Base-by-base conservation (phyloP, 2,888 invertebrate species). In the Lepidochrysops patricia region DNA sequence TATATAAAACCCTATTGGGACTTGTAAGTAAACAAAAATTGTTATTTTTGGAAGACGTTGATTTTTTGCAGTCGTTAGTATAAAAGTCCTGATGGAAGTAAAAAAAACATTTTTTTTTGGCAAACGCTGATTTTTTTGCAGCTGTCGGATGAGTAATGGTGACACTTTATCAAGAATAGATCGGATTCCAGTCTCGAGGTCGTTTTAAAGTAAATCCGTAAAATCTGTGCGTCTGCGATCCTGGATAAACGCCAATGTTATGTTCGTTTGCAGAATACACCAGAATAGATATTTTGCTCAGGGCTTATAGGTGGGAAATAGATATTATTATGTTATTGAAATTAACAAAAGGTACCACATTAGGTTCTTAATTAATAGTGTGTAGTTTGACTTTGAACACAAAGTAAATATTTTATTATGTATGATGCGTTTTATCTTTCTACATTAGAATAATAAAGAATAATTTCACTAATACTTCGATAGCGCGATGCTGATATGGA, bases 241-340 rank as follows among this genome's bases (percentile, higher is more conserved):
- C 59, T 59, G 59, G 59, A 59, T 52, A 35, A 12, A 15, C 34
- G 59, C 59, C 59, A 59, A 59, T 59, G 52, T 37, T 52, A 52
- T 37, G 37, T 59, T 52, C 35, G 34, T 37, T 59, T 37, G 27
- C 59, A 12, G 35, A 34, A 59, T 19, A 59, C 52, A 37, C 34
- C 52, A 52, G 52, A 52, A 37, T 52, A 58, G 35, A 49, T 23
- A 35, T 49, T 52, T 35, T 52, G 26, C 23, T 49, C 49, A 50
- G 50, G 6, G 50, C 26, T 50, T 6, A n/a, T 19, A 23, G 43
- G 19, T 19, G 19, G 23, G 23, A 43, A 43, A 9, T 4, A 43
- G 29, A 29, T 29, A 9, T 29, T 29, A 29, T 19, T 43, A 29
- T 29, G 29, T 29, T 29, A 29, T 19, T 43, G 4, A 19, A 43